Evolutionary conservation across 2,888 invertebrate species (phyloP).

Genomic region (Polymixis lichenea): DNA sequence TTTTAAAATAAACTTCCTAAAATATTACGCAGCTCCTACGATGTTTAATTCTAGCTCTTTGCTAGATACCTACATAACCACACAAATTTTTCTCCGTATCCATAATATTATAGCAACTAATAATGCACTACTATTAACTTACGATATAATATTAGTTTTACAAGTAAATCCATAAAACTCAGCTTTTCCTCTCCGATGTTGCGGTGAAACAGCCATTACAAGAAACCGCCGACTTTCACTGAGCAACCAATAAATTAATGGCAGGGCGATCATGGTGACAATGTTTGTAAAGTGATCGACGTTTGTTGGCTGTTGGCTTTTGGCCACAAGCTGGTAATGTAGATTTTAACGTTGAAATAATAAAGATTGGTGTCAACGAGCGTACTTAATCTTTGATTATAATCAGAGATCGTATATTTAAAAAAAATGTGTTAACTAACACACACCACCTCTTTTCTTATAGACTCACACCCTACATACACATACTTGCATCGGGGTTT

Average conservation of each 20-base stretch:
- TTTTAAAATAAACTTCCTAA: no score
- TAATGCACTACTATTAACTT: slow-evolving; percentile 42
- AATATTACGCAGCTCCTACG: not conserved
- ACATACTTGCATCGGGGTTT: no score
- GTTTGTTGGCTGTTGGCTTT: slow-evolving; percentile 27
- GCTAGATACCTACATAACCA: not conserved
- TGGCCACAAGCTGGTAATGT: not conserved
- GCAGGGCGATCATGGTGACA: slow-evolving; percentile 52
- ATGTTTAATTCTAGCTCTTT: not conserved
- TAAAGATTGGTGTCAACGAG: no score
- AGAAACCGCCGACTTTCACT: slow-evolving; percentile 67
- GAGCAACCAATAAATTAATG: slow-evolving; percentile 57
- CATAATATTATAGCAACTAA: slow-evolving; percentile 40
- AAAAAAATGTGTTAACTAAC: no score
- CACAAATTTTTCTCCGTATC: not conserved
- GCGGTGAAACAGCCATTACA: slow-evolving; percentile 66
- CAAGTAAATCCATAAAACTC: slow-evolving; percentile 50
- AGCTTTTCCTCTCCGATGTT: slow-evolving; percentile 64
- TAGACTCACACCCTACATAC: no score
- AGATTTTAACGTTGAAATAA: no score
- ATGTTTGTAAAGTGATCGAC: slow-evolving; percentile 47
- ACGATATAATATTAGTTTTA: slow-evolving; percentile 59
- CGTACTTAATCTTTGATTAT: no score
- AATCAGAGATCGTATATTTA: no score
- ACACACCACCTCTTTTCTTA: no score